phyloP scores from a whole-genome alignment of 2,797 vertebrate species.

The Avahi laniger region DNA sequence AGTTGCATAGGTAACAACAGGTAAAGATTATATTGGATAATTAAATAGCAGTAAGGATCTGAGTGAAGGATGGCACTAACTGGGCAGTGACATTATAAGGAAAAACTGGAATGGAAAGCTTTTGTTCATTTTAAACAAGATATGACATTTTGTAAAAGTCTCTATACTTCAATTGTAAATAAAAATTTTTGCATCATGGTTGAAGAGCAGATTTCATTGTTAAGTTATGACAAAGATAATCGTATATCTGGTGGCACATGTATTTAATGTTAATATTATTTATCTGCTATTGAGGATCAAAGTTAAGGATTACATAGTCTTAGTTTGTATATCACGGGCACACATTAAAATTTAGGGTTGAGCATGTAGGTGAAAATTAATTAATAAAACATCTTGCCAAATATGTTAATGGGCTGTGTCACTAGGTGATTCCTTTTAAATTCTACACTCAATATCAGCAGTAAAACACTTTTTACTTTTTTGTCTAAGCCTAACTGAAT shows the following conservation, averaged over 20 bases:
- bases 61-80: not conserved
- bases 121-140: constrained; percentile 9
- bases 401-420: not conserved
- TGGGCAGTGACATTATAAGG: not conserved
- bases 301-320: not conserved
- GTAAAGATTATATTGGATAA: not conserved
- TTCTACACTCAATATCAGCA: not conserved
- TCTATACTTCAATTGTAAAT: not conserved
- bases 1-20: not conserved
- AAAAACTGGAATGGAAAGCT: not conserved
- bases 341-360: not conserved
- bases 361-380: not conserved
- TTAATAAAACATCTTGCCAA: not conserved
- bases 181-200: not conserved
- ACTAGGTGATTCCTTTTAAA: not conserved
- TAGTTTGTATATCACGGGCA: not conserved
- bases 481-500: not conserved
- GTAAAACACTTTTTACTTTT: not conserved
- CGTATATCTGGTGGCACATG: not conserved
- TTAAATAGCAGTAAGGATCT: not conserved
- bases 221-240: not conserved
- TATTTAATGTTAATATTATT: not conserved
- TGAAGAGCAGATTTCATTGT: not conserved
- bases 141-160: not conserved
- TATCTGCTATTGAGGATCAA: not conserved